Base-by-base conservation (phyloP, 2,888 invertebrate species). In the Cordilura impudica region DNA sequence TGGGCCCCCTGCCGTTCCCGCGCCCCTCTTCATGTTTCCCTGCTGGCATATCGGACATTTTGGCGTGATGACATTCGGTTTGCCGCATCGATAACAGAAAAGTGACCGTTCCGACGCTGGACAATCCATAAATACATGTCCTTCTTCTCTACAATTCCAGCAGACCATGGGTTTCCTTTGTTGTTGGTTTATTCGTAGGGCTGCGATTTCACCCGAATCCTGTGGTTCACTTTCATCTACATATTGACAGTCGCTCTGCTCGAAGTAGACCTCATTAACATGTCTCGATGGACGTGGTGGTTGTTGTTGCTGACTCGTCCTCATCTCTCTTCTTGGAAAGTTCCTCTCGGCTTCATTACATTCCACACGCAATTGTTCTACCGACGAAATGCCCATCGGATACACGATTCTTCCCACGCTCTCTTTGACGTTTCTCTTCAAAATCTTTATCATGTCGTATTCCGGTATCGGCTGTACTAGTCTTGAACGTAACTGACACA, bases 1-100 rank as follows among this genome's bases (percentile, higher is more conserved):
- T 26, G 21, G 60, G 26, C 39, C 53, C 53, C 51, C 71, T 26
- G n/a, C 19, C 6, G 35, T 21, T 19, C 8, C 54, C 63, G 54
- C 23, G 63, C 47, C 43, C 72, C 16, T 56, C 16, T 16, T 35
- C 21, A 12, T 19, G 56, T 72, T 63, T 71, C 49, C 71, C 60
- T 26, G 45, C 12, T 53, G 23, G 1, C 54, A 71, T 7, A 39
- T 16, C 0, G 54, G 67, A 31, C 67, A 67, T 16, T 54, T 54
- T 3, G 67, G 67, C 1, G 54, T 29, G 3, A 54, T 67, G 0
- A 29, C 29, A 12, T 45, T 45, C 2, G 54, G n/a, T n/a, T n/a
- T n/a, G n/a, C n/a, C n/a, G n/a, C n/a, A n/a, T n/a, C n/a, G 43
- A 21, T 51, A 65, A 21, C 65, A 65, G 31, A 66, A 66, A 6